These are phyloP conservation scores for Megaleporinus macrocephalus DNA, from an alignment of 2,113 vertebrate genomes.

Conservation along the genomic window DNA sequence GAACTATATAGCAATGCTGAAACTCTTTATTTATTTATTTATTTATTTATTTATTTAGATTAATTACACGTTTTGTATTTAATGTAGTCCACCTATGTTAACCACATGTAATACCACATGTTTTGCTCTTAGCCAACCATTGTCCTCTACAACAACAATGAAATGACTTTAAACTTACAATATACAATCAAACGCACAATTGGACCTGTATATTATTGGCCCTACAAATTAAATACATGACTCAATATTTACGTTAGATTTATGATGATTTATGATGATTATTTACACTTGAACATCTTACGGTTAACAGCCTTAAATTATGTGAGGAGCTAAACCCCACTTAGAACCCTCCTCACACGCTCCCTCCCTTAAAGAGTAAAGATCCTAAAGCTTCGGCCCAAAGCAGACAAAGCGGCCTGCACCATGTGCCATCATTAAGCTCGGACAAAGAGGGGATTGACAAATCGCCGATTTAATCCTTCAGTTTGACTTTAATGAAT, in stretches of 20 bases:
- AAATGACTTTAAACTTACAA: background rate
- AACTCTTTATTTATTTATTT: too few species aligned
- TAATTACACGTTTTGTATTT: too few species aligned
- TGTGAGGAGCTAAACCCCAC: background rate
- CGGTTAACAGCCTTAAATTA: background rate
- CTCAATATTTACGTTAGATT: background rate
- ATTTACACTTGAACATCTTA: conserved; percentile 2
- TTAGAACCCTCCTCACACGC: background rate
- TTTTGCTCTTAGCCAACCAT: too few species aligned
- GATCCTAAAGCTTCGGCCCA: background rate
- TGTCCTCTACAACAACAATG: too few species aligned
- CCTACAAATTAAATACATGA: too few species aligned
- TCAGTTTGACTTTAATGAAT: conserved; percentile 85
- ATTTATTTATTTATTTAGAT: too few species aligned
- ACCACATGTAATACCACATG: too few species aligned
- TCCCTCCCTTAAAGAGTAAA: background rate
- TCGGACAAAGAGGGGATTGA: conserved; percentile 77
- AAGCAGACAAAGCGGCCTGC: conserved; percentile 56
- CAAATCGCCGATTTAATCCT: conserved; percentile 79
- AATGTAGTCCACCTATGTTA: too few species aligned
- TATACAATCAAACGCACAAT: background rate
- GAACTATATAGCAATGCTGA: too few species aligned
- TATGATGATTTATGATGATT: conserved; percentile 27
- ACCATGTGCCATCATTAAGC: conserved; percentile 82
- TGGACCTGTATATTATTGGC: too few species aligned